phyloP scores from a whole-genome alignment of 2,888 invertebrate genomes.

The Caenorhabditis parvicauda region DNA sequence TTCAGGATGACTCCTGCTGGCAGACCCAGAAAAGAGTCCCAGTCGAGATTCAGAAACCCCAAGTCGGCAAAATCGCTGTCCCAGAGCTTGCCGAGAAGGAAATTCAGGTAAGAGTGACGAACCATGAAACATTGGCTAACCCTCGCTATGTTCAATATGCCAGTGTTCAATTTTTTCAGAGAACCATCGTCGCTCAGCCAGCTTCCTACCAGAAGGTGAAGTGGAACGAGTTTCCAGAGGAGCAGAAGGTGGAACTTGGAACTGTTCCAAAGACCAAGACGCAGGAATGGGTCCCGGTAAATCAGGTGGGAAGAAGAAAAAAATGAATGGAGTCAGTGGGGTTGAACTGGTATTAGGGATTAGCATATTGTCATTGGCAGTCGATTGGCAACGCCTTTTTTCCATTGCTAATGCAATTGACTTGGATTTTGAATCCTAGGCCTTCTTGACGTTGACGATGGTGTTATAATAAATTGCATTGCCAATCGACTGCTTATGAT shows the following conservation, averaged over 20 bases:
- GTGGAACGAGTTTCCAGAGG: constrained; percentile 60
- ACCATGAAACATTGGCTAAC: neutral
- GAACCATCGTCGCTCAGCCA: constrained; percentile 55
- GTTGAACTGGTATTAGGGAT: too few species aligned
- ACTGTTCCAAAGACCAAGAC: constrained; percentile 51
- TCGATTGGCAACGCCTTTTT: too few species aligned
- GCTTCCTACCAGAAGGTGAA: constrained; percentile 44
- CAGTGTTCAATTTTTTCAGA: constrained; percentile 24
- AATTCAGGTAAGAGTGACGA: constrained; percentile 24
- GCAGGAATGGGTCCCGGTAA: constrained; percentile 56
- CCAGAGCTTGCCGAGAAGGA: constrained; percentile 42
- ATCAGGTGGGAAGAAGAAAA: constrained; percentile 24
- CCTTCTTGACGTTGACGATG: too few species aligned
- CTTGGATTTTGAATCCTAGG: too few species aligned
- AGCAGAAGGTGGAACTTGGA: constrained; percentile 35
- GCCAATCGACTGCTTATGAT: too few species aligned
- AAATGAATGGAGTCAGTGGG: too few species aligned
- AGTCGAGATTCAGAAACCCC: constrained; percentile 38
- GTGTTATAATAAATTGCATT: too few species aligned
- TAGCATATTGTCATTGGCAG: too few species aligned
- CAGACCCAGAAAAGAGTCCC: constrained; percentile 44
- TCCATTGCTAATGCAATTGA: too few species aligned
- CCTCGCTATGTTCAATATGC: neutral
- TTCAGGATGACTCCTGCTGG: constrained; percentile 51
- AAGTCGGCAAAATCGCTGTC: constrained; percentile 47